phyloP scores from a whole-genome alignment of 2,797 vertebrate genomes.

The Spinibarbus caldwelli region DNA sequence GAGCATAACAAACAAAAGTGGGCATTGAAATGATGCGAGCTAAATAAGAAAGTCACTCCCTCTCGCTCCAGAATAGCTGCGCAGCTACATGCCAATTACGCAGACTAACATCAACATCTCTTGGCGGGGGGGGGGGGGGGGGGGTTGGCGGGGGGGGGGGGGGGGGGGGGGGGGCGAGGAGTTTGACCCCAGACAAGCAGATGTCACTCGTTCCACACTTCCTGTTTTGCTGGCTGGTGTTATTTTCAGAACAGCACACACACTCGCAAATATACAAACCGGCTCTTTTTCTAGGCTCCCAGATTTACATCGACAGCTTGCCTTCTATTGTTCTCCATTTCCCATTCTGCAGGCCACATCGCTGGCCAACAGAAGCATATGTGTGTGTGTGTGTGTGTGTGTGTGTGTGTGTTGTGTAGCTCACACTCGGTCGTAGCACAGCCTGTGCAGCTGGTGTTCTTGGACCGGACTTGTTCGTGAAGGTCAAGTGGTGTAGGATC shows the following conservation, averaged over 20 bases:
- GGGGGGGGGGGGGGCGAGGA: neutral
- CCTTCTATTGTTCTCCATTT: conserved; percentile 51
- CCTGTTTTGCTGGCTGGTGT: conserved; percentile 58
- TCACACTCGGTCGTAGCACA: neutral
- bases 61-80: conserved; percentile 38
- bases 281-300: conserved; percentile 6
- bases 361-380: conserved; percentile 8
- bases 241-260: conserved; percentile 55
- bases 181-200: conserved; percentile 37
- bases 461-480: neutral
- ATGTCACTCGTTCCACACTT: conserved; percentile 50
- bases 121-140: too few species aligned
- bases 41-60: conserved; percentile 25
- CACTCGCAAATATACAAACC: conserved; percentile 32
- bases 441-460: conserved; percentile 23
- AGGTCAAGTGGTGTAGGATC: neutral
- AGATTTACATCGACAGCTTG: conserved; percentile 36
- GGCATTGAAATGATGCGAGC: conserved; percentile 45
- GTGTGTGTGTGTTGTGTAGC: neutral
- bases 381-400: conserved; percentile 31
- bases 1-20: conserved; percentile 43
- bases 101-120: conserved; percentile 24
- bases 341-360: conserved; percentile 29
- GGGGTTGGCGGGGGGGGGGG: too few species aligned
- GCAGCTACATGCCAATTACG: conserved; percentile 40